Evolutionary conservation across 2,888 invertebrate species (phyloP).

Genomic region (Phymatocera aterrima): DNA sequence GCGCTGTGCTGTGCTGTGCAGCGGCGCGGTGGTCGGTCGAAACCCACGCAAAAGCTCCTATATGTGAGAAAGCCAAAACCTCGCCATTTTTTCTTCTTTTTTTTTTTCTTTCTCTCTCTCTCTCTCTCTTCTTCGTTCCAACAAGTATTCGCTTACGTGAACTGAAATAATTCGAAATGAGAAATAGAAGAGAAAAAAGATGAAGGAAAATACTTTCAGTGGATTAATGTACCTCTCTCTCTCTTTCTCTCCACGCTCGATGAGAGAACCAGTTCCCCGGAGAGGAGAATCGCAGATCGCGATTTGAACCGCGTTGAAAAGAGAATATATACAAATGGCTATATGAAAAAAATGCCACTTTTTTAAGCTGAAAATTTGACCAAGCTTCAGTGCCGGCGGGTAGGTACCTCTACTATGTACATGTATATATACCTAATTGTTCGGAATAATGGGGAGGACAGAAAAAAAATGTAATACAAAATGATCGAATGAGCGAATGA

Average conservation of each 20-base stretch:
- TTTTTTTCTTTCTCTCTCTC: neutral
- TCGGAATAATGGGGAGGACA: too few species aligned
- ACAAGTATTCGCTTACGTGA: neutral
- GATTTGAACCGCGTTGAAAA: neutral
- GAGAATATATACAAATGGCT: neutral
- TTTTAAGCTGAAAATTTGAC: too few species aligned
- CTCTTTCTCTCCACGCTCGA: neutral
- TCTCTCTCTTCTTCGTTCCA: neutral
- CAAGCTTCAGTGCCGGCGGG: too few species aligned
- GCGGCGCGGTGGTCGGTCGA: too few species aligned
- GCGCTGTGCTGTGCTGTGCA: neutral
- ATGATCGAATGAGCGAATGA: too few species aligned
- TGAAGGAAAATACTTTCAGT: neutral
- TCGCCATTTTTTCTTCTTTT: neutral
- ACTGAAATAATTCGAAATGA: slow-evolving; percentile 5
- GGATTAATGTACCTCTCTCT: too few species aligned
- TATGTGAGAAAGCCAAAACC: slow-evolving; percentile 31
- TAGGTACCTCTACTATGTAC: too few species aligned
- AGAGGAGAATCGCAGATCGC: neutral
- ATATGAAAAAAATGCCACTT: neutral
- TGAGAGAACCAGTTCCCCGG: neutral
- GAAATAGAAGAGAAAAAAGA: neutral
- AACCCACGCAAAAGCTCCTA: neutral
- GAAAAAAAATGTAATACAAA: too few species aligned
- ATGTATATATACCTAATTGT: too few species aligned